Evolutionary conservation across 2,797 vertebrate genomes (phyloP).

Genomic region (Falco cherrug): DNA sequence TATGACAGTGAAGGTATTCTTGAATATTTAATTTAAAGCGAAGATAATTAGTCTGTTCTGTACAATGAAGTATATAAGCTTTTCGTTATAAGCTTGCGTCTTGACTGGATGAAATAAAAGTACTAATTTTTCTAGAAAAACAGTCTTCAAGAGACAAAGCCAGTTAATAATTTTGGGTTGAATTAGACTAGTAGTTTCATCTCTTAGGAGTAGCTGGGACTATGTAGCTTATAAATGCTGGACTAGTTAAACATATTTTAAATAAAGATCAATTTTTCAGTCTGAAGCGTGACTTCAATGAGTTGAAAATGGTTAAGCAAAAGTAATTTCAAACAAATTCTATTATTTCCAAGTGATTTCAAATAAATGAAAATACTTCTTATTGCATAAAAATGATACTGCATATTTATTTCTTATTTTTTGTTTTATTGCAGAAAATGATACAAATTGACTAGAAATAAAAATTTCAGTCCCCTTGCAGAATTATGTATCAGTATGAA

Average conservation of each 20-base stretch:
- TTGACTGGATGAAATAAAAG: background rate
- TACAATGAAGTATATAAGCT: background rate
- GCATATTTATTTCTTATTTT: too few species aligned
- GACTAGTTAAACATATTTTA: background rate
- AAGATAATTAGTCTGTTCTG: background rate
- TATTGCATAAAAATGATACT: background rate
- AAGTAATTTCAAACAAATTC: background rate
- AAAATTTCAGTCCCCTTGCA: background rate
- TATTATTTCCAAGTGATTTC: background rate
- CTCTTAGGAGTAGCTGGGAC: background rate
- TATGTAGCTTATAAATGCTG: background rate
- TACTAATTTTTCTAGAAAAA: background rate
- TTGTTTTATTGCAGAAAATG: background rate
- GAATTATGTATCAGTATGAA: background rate
- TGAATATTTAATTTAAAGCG: background rate
- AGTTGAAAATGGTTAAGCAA: background rate
- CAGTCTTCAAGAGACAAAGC: background rate
- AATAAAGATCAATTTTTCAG: background rate
- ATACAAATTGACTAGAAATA: background rate
- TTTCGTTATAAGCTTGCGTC: background rate
- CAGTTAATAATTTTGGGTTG: background rate
- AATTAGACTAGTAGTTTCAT: background rate
- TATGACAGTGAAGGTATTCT: background rate
- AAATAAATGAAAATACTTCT: background rate
- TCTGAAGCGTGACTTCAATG: background rate